Evolutionary conservation across 1,140 invertebrate species (phyloP).

Genomic region (Drosophila asahinai): DNA sequence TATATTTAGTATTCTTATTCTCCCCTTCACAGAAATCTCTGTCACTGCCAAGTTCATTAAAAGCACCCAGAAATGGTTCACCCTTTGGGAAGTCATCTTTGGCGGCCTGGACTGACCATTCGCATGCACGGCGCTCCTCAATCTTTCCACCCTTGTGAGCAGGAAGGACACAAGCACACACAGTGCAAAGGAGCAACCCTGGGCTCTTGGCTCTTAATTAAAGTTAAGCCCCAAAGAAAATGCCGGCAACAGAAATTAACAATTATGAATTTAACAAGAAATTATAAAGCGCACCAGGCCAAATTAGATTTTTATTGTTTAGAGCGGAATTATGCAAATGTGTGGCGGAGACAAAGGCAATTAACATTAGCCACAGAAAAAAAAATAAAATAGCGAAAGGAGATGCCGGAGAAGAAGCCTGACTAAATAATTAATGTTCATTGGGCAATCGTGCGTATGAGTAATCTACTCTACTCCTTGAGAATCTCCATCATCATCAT

Average conservation of each 20-base stretch:
- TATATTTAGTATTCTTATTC: slow-evolving; percentile 6
- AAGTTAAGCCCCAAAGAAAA: slow-evolving; percentile 79
- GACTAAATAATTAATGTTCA: slow-evolving; percentile 64
- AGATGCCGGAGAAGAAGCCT: neutral
- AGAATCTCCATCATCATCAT: slow-evolving; percentile 40
- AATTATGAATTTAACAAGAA: slow-evolving; percentile 85
- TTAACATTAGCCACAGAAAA: slow-evolving; percentile 54
- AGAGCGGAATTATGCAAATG: slow-evolving; percentile 84
- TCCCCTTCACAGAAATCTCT: neutral
- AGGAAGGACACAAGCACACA: slow-evolving; percentile 1
- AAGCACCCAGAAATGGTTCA: slow-evolving; percentile 4
- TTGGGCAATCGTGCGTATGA: slow-evolving; percentile 74
- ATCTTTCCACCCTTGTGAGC: slow-evolving; percentile 38
- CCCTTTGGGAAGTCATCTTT: slow-evolving; percentile 41
- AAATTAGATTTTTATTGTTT: slow-evolving; percentile 85
- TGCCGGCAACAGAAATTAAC: slow-evolving; percentile 72
- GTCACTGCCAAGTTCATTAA: slow-evolving; percentile 31
- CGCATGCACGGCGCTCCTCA: slow-evolving; percentile 44
- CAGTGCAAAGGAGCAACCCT: slow-evolving; percentile 20
- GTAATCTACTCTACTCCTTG: slow-evolving; percentile 63
- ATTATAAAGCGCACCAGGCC: slow-evolving; percentile 62
- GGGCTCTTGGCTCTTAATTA: slow-evolving; percentile 79
- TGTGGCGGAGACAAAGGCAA: slow-evolving; percentile 63
- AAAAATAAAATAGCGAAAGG: no score
- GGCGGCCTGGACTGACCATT: slow-evolving; percentile 36